Conservation (phyloP, 2,113 vertebrate species). For the Crotalus tigris region DNA sequence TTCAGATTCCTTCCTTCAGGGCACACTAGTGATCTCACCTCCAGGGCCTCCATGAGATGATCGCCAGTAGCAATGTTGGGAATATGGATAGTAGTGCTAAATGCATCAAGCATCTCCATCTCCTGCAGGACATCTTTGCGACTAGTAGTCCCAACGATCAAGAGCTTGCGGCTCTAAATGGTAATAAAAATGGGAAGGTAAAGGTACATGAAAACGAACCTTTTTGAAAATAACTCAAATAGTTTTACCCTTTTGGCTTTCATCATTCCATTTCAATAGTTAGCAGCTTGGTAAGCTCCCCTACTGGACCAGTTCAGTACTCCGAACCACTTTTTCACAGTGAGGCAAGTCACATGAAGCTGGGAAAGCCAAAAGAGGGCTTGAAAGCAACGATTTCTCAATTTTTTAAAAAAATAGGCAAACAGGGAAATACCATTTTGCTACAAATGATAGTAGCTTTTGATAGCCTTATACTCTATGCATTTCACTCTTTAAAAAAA, state of each 20-base stretch:
- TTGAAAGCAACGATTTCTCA: neutral
- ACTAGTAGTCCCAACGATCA: slow-evolving; percentile 96
- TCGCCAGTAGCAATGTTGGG: slow-evolving; percentile 88
- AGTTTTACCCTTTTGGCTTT: neutral
- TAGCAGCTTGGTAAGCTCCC: neutral
- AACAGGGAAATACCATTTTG: neutral
- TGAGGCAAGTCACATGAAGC: neutral
- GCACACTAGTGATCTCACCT: slow-evolving; percentile 63
- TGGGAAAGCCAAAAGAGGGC: neutral
- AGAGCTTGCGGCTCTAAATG: slow-evolving; percentile 88
- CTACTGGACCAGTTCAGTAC: neutral
- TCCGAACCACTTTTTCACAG: neutral
- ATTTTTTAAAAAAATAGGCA: neutral
- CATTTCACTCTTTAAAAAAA: neutral
- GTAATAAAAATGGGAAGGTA: neutral
- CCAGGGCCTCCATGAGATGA: slow-evolving; percentile 88
- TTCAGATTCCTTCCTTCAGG: neutral
- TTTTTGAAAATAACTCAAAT: neutral
- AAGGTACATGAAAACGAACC: neutral
- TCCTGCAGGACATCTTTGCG: slow-evolving; percentile 94
- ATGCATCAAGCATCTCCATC: slow-evolving; percentile 95
- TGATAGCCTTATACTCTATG: neutral
- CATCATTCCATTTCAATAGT: neutral
- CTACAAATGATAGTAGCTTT: neutral
- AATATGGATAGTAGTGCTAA: slow-evolving; percentile 93